Base-by-base conservation (phyloP, 2,888 invertebrate species). In the Chelonus formosanus region DNA sequence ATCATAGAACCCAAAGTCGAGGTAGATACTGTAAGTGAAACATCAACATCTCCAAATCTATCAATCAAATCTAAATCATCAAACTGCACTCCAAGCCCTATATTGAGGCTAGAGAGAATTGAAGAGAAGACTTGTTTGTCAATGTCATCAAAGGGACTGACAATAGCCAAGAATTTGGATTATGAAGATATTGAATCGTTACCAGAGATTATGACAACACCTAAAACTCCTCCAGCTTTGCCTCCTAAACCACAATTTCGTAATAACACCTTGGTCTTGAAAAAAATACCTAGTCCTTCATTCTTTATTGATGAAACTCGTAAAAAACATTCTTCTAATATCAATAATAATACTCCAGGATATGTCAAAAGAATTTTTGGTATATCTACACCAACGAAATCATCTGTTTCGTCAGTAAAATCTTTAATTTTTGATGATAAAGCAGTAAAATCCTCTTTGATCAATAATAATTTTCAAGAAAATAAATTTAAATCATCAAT, bases 201-300 rank as follows among this genome's bases (percentile, higher is more conserved):
- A 36, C 80, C 84, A 2, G 84, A 82, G 10, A 73, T 77, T 5
- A 63, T 73, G 7, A 62, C 71, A 4, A 71, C 74, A 3, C 68
- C 75, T 45, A 89, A 90, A 83, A 89, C 89, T 69, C 86, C 89
- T 75, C 85, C 90, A 77, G 91, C 92, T 71, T 84, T 94, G 80
- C 92, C 93, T 68, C 91, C 93, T 54, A 92, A 93, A 85, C 92
- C 93, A 76, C 78, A 78, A 32, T 80, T 79, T 56, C 68, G 74
- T 20, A 80, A 78, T 52, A 84, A 80, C 57, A 82, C 83, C 1
- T 60, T 84, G 6, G 76, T 82, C 3, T 67, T 84, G 32, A 84
- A 84, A 62, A 83, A 83, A 53, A 84, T 84, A 10, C 84, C 84
- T 2, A 84, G 84, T 72, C 84, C 84, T 0, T 84, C 84, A n/a